Evolutionary conservation across 2,888 invertebrate species (phyloP).

Genomic region (Dermolepida albohirtum): DNA sequence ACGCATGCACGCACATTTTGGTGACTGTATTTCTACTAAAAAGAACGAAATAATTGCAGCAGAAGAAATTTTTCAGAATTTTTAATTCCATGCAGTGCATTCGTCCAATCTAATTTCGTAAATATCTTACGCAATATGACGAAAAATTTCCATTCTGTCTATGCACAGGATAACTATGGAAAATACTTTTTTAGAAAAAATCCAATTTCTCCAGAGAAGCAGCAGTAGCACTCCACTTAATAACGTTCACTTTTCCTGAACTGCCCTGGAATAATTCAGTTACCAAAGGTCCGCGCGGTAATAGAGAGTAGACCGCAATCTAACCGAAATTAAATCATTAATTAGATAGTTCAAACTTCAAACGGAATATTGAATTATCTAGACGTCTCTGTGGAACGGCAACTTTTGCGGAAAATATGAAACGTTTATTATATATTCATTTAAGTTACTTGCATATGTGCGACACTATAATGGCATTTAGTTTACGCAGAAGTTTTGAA

Average conservation of each 20-base stretch:
- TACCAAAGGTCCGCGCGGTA: constrained; percentile 38
- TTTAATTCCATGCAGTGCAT: too few species aligned
- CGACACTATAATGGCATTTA: too few species aligned
- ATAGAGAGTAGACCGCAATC: constrained; percentile 34
- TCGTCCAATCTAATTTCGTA: too few species aligned
- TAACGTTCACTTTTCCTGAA: constrained; percentile 30
- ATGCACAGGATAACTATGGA: neutral
- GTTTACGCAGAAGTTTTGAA: too few species aligned
- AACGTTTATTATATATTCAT: neutral
- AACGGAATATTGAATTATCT: constrained; percentile 40
- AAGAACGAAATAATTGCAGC: too few species aligned
- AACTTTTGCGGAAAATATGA: constrained; percentile 12
- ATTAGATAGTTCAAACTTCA: constrained; percentile 42
- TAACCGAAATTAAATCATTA: constrained; percentile 43
- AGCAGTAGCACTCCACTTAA: constrained; percentile 5
- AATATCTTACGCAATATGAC: neutral
- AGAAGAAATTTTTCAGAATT: too few species aligned
- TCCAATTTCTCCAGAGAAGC: constrained; percentile 5
- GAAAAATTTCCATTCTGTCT: neutral
- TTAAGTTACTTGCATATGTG: too few species aligned
- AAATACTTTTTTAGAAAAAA: constrained; percentile 16
- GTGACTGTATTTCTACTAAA: too few species aligned
- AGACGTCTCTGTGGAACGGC: constrained; percentile 16
- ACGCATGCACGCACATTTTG: too few species aligned
- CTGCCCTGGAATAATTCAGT: constrained; percentile 31